Evolutionary conservation across 1,140 invertebrate species (phyloP), one percentile per base, ranked within the genome.

Genomic region (Brachionus asplanchnoidis): DNA sequence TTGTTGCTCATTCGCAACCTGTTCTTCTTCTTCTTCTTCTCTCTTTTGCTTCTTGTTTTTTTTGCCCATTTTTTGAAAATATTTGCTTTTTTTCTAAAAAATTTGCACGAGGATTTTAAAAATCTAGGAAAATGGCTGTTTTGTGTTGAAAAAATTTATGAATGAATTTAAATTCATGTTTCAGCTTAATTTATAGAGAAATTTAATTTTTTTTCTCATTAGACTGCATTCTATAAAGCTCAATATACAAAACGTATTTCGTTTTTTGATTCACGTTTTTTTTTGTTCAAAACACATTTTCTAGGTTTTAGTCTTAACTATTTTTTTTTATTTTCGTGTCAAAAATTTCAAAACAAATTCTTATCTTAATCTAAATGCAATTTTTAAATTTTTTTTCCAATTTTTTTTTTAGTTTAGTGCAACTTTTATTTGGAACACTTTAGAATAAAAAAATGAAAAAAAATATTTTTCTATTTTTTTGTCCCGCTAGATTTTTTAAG

Each of bases 31-130:
- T 23, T 82, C 50, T 42, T 60, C 28, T 46, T 60, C 26, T 68
- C 60, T 65, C 60, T 40, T 26, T 12, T 82, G 56, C 53, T 82
- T 82, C n/a, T 82, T 82, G 12, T 82, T 82, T 44, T 82, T 82
- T 68, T 82, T 82, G 23, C 42, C 65, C 65, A 65, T 82, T 65
- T 82, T 80, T 56, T 8, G 23, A 40, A 17, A 44, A 23, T 36
- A 36, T 36, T 36, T 36, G 32, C 32, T 36, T 17, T 42, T 46
- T 75, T 42, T 75, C 17, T 23, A 77, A 46, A 46, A 46, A 46
- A 0, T 77, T 77, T 77, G 23, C 68, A 73, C 68, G 68, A 73
- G 68, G 68, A 42, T 73, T 73, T 42, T 17, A 73, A 73, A 40
- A 73, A 73, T 68, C n/a, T 11, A 26, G 20, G 32, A 68, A 68